Conservation (phyloP, 2,888 invertebrate genomes). For the Dicroscelio sp. region DNA sequence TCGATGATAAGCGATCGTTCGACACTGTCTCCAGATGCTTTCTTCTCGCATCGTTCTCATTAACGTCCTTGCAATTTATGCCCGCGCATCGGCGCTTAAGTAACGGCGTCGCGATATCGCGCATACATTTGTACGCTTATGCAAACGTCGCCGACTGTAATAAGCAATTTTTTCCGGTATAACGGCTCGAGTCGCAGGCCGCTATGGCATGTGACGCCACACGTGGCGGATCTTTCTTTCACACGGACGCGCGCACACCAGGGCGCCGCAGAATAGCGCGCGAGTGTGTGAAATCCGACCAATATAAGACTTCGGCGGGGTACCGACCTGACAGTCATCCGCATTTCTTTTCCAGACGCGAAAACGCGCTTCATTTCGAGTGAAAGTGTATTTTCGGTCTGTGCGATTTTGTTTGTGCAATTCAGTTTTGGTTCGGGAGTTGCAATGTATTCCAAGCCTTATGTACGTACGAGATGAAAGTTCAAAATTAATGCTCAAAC, state of each 20-base stretch:
- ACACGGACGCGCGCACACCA: conserved; percentile 32
- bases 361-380: conserved; percentile 42
- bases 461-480: too few relatives aligned
- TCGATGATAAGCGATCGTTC: too few relatives aligned
- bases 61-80: background rate
- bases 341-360: conserved; percentile 61
- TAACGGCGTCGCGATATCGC: conserved; percentile 5
- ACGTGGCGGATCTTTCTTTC: conserved; percentile 51
- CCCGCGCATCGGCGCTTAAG: too few relatives aligned
- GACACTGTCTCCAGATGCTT: too few relatives aligned
- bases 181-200: background rate
- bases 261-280: background rate
- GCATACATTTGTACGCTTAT: conserved; percentile 25
- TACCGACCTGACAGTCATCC: conserved; percentile 67
- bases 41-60: too few relatives aligned
- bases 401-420: background rate
- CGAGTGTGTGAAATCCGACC: conserved; percentile 67
- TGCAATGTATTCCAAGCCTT: conserved; percentile 62
- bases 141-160: conserved; percentile 19
- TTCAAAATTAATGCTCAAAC: too few relatives aligned
- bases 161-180: conserved; percentile 16
- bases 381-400: conserved; percentile 29
- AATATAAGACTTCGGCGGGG: conserved; percentile 70
- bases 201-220: conserved; percentile 57
- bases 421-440: background rate